A percentile compares a stretch with the other conserved stretches of the same genome.
These are phyloP conservation scores for Andrena trimmerana DNA, from an alignment of 2,888 invertebrate species.

Conservation along the genomic window DNA sequence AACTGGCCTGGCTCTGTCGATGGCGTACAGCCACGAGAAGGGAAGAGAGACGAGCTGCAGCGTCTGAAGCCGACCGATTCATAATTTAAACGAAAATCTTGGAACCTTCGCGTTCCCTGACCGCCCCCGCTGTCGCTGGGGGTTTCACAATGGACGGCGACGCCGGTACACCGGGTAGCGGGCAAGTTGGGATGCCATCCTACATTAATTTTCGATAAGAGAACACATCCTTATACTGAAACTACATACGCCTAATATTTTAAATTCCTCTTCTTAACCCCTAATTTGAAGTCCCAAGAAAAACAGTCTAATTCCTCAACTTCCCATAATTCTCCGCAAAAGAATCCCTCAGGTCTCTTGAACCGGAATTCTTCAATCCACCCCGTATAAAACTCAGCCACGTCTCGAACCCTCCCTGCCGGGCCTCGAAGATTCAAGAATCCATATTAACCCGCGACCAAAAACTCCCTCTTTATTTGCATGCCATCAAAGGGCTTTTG, in stretches of 20 bases:
- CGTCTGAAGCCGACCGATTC: conserved; percentile 40
- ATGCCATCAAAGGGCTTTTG: conserved; percentile 57
- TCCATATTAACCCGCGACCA: conserved; percentile 54
- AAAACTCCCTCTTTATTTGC: conserved; percentile 63
- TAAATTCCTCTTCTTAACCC: no score
- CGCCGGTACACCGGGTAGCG: conserved; percentile 16
- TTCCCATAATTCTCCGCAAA: neutral
- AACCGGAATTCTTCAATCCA: neutral
- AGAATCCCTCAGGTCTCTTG: neutral
- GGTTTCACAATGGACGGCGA: conserved; percentile 52
- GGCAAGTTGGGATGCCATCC: neutral
- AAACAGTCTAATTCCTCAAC: no score
- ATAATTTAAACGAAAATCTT: conserved; percentile 71
- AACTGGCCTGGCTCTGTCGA: conserved; percentile 42
- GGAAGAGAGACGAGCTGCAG: conserved; percentile 17
- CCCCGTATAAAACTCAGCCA: neutral
- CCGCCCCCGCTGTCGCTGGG: conserved; percentile 46
- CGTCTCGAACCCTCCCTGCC: neutral
- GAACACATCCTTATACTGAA: no score
- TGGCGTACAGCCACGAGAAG: conserved; percentile 33
- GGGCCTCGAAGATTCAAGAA: conserved; percentile 60
- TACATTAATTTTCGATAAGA: neutral
- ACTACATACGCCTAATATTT: no score
- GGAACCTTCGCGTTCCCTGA: conserved; percentile 55
- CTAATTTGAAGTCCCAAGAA: no score